These are phyloP conservation scores for Tachystola acroxantha DNA, from an alignment of 2,888 invertebrate species.

Conservation along the genomic window DNA sequence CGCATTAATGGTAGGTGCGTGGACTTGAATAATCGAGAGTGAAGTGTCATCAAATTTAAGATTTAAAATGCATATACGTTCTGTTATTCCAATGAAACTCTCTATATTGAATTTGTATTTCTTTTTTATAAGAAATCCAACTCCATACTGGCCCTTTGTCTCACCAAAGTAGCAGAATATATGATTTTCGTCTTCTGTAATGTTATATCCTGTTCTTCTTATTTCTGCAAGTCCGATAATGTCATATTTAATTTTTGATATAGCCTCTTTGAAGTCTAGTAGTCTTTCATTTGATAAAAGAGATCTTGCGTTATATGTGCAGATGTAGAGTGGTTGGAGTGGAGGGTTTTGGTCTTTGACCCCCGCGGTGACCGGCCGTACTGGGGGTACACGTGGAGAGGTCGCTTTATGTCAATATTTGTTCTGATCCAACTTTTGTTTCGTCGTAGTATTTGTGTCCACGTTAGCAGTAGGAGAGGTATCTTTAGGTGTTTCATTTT, in stretches of 20 bases:
- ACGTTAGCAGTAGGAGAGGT: too few species aligned
- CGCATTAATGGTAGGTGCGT: neutral
- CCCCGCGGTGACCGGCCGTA: slow-evolving; percentile 7
- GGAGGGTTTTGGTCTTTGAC: slow-evolving; percentile 12
- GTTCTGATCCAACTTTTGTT: too few species aligned
- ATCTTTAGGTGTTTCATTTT: too few species aligned
- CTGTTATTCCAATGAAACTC: slow-evolving; percentile 2
- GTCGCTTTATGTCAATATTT: neutral
- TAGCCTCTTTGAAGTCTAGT: neutral
- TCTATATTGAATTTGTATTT: neutral
- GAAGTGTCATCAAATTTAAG: neutral
- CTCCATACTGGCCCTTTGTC: slow-evolving; percentile 10
- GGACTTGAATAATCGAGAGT: neutral
- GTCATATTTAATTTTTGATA: neutral
- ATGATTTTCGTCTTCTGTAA: neutral
- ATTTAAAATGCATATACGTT: slow-evolving; percentile 1
- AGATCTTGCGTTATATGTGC: slow-evolving; percentile 12
- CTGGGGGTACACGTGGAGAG: slow-evolving; percentile 6
- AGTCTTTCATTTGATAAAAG: slow-evolving; percentile 8
- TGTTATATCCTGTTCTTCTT: neutral
- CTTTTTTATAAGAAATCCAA: neutral
- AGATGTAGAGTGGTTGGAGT: slow-evolving; percentile 9
- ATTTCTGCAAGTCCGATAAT: neutral
- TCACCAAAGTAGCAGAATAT: slow-evolving; percentile 12
- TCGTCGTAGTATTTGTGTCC: too few species aligned